Evolutionary conservation across 2,888 invertebrate species (phyloP).

Genomic region (Laothoe populi): DNA sequence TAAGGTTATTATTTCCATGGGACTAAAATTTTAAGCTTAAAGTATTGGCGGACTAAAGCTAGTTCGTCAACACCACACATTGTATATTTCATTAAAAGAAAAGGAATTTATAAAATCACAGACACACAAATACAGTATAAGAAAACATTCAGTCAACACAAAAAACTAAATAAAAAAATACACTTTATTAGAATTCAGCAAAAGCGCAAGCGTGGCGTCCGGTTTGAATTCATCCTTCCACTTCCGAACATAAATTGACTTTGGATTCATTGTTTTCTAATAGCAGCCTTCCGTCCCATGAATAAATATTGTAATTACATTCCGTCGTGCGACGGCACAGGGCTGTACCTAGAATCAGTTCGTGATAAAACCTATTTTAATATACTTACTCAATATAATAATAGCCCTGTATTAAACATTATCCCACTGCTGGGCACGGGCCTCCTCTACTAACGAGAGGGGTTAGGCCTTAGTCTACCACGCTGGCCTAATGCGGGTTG

Average conservation of each 20-base stretch:
- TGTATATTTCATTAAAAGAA: no score
- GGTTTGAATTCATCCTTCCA: slow-evolving; percentile 42
- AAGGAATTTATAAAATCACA: background rate
- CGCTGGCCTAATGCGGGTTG: no score
- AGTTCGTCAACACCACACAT: no score
- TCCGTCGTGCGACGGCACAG: slow-evolving; percentile 27
- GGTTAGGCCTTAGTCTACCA: no score
- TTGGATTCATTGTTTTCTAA: slow-evolving; percentile 55
- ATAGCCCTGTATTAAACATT: no score
- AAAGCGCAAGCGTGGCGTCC: slow-evolving; percentile 34
- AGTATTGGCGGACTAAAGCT: no score
- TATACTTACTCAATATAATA: no score
- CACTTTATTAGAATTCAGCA: slow-evolving; percentile 39
- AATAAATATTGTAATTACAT: slow-evolving; percentile 61
- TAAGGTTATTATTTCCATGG: no score
- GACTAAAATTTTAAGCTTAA: no score
- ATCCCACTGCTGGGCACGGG: no score
- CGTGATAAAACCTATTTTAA: no score
- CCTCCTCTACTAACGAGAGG: no score
- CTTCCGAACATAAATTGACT: slow-evolving; percentile 51
- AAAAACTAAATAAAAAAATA: slow-evolving; percentile 8
- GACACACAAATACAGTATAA: background rate
- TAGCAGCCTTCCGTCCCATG: slow-evolving; percentile 47
- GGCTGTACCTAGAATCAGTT: background rate
- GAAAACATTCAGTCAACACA: background rate